A percentile compares a stretch with the other conserved stretches of the same genome.
These are phyloP conservation scores for Thymallus thymallus DNA, from an alignment of 2,113 vertebrate species.

Conservation along the genomic window DNA sequence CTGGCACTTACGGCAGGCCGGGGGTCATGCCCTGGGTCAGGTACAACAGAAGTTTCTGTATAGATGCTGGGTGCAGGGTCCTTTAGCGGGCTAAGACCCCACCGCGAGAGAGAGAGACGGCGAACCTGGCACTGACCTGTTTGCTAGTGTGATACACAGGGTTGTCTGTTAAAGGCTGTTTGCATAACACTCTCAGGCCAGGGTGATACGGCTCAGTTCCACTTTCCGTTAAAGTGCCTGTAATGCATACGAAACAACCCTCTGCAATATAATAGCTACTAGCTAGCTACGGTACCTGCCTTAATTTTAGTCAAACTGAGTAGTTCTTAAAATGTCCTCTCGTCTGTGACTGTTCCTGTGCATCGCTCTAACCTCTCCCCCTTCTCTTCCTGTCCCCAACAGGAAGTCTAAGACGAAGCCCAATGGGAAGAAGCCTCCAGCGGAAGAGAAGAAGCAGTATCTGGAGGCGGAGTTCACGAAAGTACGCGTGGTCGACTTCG, in stretches of 20 bases:
- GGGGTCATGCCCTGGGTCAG: conserved; percentile 32
- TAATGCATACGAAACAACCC: neutral
- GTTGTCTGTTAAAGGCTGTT: neutral
- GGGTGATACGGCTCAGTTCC: neutral
- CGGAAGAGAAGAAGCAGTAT: conserved; percentile 95
- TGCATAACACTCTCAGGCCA: too few relatives aligned
- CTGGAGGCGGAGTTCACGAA: conserved; percentile 92
- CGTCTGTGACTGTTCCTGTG: neutral
- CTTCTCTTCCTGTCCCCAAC: conserved; percentile 19
- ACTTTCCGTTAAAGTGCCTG: neutral
- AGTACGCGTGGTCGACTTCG: conserved; percentile 90
- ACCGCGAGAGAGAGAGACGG: neutral
- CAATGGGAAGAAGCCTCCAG: conserved; percentile 92
- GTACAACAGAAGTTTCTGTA: conserved; percentile 47
- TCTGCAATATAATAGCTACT: neutral
- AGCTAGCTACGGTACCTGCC: neutral
- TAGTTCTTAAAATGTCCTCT: neutral
- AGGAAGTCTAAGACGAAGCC: conserved; percentile 99
- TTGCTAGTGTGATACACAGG: neutral
- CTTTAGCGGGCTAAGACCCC: neutral
- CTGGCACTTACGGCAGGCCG: conserved; percentile 31
- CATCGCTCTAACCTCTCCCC: conserved; percentile 4
- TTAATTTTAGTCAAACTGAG: neutral
- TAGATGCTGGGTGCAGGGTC: neutral
- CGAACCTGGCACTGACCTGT: neutral